Evolutionary conservation across 2,113 vertebrate species (phyloP).

Genomic region (Cebus imitator): DNA sequence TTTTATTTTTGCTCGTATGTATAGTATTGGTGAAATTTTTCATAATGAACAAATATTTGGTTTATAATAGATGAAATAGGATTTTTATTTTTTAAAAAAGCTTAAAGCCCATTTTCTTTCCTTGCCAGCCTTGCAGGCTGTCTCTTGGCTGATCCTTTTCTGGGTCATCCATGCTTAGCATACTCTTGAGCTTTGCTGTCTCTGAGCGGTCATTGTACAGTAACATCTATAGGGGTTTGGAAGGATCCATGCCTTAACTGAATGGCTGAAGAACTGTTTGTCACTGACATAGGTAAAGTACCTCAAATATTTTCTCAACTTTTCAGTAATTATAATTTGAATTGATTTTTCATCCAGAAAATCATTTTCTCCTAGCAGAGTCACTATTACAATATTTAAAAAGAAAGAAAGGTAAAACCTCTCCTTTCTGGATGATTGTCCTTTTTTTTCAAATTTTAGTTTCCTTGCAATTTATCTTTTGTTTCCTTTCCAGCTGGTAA

Average conservation of each 20-base stretch:
- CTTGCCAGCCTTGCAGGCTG: not conserved
- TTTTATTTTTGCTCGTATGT: not conserved
- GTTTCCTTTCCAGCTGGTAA: not conserved
- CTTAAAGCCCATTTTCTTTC: not conserved
- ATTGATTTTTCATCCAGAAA: constrained; percentile 38
- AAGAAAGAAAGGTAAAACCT: fast-evolving
- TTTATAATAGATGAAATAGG: not conserved
- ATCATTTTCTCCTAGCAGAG: constrained; percentile 20
- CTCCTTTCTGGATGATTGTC: not conserved
- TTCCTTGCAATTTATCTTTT: constrained; percentile 33
- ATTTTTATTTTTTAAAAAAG: not conserved
- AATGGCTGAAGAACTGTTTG: not conserved
- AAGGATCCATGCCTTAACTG: not conserved
- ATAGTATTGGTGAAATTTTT: not conserved
- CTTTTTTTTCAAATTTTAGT: not conserved
- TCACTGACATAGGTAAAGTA: constrained; percentile 18
- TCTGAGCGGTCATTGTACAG: not conserved
- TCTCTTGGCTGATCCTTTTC: not conserved
- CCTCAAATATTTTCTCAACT: constrained; percentile 23
- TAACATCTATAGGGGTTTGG: not conserved
- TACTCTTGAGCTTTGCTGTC: not conserved
- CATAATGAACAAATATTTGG: not conserved
- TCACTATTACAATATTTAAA: not conserved
- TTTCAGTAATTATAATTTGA: constrained; percentile 51
- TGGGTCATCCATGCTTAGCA: not conserved